Evolutionary conservation across 92 coral and sea anemone species (phyloP).

Genomic region (Pocillopora meandrina): DNA sequence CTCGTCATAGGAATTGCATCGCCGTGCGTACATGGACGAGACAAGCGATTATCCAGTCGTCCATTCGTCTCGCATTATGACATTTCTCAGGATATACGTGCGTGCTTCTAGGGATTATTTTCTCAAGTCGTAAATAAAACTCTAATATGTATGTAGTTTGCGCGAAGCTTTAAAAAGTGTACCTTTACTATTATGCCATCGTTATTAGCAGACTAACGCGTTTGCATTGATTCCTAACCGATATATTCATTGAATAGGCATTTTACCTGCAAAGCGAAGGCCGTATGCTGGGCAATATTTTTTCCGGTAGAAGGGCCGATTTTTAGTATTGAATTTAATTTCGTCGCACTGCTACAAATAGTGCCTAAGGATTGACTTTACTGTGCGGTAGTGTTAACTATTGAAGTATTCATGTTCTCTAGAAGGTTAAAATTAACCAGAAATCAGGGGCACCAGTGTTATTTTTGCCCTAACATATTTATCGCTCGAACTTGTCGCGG

Average conservation of each 20-base stretch:
- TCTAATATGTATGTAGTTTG: slow-evolving; percentile 46
- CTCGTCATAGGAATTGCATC: slow-evolving; percentile 24
- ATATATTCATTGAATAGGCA: slow-evolving; percentile 43
- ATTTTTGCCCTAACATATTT: slow-evolving; percentile 10
- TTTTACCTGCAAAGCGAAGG: slow-evolving; percentile 62
- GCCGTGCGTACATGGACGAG: slow-evolving; percentile 33
- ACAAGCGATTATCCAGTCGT: slow-evolving; percentile 30
- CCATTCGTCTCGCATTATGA: slow-evolving; percentile 31
- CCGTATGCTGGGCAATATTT: slow-evolving; percentile 56
- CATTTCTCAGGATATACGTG: slow-evolving; percentile 36
- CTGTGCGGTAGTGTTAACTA: slow-evolving; percentile 4
- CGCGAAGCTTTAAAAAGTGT: slow-evolving; percentile 63
- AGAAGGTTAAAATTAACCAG: slow-evolving; percentile 11
- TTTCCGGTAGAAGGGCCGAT: slow-evolving; percentile 45
- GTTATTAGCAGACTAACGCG: slow-evolving; percentile 4
- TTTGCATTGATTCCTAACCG: slow-evolving; percentile 30
- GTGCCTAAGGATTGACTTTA: slow-evolving; percentile 33
- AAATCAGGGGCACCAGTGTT: slow-evolving; percentile 11
- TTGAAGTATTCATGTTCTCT: slow-evolving; percentile 15
- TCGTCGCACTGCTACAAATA: slow-evolving; percentile 55
- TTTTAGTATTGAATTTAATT: slow-evolving; percentile 78
- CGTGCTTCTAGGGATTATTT: slow-evolving; percentile 40
- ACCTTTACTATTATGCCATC: slow-evolving; percentile 52
- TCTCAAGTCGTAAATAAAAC: slow-evolving; percentile 31
- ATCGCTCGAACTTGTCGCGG: slow-evolving; percentile 29